phyloP scores from a whole-genome alignment of 2,797 vertebrate genomes.

The Anguilla pacifica region DNA sequence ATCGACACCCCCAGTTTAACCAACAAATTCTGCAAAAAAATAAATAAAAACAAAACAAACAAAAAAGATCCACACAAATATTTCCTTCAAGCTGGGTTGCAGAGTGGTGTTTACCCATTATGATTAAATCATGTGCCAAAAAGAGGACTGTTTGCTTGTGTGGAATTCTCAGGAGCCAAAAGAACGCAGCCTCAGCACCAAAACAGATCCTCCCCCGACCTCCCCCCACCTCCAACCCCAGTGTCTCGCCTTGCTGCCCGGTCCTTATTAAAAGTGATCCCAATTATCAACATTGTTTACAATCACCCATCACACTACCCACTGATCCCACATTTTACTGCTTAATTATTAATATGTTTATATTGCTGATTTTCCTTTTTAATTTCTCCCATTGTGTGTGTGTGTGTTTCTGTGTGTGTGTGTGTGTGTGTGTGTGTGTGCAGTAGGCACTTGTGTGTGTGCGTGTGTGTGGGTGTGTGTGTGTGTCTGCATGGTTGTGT shows the following conservation, averaged over 20 bases:
- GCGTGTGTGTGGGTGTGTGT: slow-evolving; percentile 35
- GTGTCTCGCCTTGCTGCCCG: not conserved
- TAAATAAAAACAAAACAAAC: not conserved
- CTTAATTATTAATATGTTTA: slow-evolving; percentile 81
- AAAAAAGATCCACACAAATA: slow-evolving; percentile 2
- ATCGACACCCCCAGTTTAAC: not conserved
- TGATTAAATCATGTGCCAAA: slow-evolving; percentile 9
- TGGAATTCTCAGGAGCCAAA: slow-evolving; percentile 19
- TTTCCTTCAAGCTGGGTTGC: not conserved
- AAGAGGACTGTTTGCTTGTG: slow-evolving; percentile 15
- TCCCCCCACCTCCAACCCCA: not conserved
- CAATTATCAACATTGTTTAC: slow-evolving; percentile 7
- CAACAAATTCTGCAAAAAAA: not conserved
- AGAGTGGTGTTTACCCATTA: slow-evolving; percentile 2
- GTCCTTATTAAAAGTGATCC: slow-evolving; percentile 27
- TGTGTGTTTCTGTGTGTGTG: slow-evolving; percentile 17
- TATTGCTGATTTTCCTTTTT: slow-evolving; percentile 80
- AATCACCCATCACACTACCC: slow-evolving; percentile 47
- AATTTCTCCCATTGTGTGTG: slow-evolving; percentile 58
- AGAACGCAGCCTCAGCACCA: slow-evolving; percentile 21
- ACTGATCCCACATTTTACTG: slow-evolving; percentile 58
- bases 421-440: slow-evolving; percentile 32
- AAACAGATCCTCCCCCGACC: not conserved
- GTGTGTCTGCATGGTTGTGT: slow-evolving; percentile 29
- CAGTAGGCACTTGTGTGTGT: slow-evolving; percentile 12